Percentiles rank a stretch among this genome's conserved stretches.
Conservation (phyloP, 2,113 vertebrate genomes). For the Odocoileus virginianus region DNA sequence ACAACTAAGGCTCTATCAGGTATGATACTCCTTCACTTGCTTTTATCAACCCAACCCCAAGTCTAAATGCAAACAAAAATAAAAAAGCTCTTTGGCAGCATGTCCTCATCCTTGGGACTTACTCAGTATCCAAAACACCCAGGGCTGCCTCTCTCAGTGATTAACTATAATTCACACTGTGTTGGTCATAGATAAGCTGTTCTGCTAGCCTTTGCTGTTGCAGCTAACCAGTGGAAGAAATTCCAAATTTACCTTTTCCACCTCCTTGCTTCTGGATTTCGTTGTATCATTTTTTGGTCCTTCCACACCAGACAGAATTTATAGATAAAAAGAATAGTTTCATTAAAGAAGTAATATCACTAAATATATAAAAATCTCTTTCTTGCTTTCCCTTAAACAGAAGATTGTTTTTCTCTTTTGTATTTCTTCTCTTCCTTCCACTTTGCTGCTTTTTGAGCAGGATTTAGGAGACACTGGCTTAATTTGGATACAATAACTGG, state of each 20-base stretch:
- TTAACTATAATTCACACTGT: slow-evolving; percentile 14
- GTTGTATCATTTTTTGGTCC: background rate
- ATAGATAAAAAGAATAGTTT: slow-evolving; percentile 25
- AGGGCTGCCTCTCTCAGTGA: background rate
- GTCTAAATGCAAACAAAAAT: slow-evolving; percentile 31
- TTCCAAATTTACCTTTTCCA: background rate
- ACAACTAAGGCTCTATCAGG: background rate
- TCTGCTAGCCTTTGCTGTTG: background rate
- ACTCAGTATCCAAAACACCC: background rate
- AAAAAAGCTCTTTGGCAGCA: background rate
- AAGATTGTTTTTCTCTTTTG: background rate
- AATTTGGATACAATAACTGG: slow-evolving; percentile 37
- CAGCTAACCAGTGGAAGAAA: background rate
- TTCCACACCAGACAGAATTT: slow-evolving; percentile 24
- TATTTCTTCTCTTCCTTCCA: slow-evolving; percentile 33
- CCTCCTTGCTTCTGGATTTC: background rate
- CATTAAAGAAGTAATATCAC: background rate
- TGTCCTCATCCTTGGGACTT: background rate
- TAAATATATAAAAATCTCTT: background rate
- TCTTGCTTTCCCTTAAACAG: background rate
- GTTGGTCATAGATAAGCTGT: background rate
- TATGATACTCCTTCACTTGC: background rate
- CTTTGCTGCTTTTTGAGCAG: background rate
- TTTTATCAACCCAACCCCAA: slow-evolving; percentile 11
- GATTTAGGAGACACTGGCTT: background rate